Percentiles rank a stretch among this genome's conserved stretches.
Conservation (phyloP, 2,113 vertebrate species). For the Apaloderma vittatum region DNA sequence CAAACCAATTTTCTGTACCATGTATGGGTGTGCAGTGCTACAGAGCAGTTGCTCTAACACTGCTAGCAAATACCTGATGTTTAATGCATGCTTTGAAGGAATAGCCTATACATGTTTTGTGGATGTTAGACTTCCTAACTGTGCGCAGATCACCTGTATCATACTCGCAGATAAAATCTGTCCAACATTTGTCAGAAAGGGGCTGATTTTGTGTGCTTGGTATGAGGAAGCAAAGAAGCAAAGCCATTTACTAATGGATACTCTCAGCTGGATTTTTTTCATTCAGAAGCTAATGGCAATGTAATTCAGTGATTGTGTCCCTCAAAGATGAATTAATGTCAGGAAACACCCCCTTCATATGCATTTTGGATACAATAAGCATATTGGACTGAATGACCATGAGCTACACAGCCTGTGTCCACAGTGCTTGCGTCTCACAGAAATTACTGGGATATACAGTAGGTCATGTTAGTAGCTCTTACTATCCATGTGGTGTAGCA, state of each 20-base stretch:
- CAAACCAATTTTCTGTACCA: background rate
- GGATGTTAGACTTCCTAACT: background rate
- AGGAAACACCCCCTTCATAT: background rate
- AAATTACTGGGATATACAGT: background rate
- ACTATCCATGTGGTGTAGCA: background rate
- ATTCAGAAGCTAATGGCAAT: background rate
- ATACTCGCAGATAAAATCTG: background rate
- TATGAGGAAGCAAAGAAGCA: background rate
- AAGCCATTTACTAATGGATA: background rate
- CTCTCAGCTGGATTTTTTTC: background rate
- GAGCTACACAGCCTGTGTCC: background rate
- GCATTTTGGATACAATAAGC: background rate
- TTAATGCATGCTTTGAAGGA: background rate
- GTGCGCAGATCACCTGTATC: background rate
- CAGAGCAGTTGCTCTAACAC: background rate
- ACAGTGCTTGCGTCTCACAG: background rate
- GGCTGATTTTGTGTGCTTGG: background rate
- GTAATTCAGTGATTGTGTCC: background rate
- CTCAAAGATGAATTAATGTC: background rate
- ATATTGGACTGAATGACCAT: background rate
- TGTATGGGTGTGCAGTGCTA: background rate
- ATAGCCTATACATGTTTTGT: background rate
- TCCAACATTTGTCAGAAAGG: background rate
- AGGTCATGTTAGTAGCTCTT: background rate
- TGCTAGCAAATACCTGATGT: background rate